Evolutionary conservation across 2,113 vertebrate species (phyloP), one percentile per base, ranked within the genome.

Genomic region (Bothrops jararaca): DNA sequence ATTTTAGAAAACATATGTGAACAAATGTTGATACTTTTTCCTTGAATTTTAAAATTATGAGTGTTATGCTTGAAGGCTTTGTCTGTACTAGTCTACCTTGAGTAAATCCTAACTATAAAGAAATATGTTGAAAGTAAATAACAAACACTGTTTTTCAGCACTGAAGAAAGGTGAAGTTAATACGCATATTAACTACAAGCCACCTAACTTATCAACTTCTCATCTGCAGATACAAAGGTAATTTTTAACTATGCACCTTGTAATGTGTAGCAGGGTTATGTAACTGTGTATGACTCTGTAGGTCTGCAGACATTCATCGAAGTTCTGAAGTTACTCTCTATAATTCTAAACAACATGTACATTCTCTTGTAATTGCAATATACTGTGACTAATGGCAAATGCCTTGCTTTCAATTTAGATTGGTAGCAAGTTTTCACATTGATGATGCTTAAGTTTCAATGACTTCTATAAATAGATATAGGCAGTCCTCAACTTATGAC

Each of bases 221-320:
- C 94, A 98, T 94, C 94, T 97, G 88, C 93, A 97, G 92, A 98
- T 98, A n/a, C 95, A 96, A 87, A 97, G 98, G 98, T 98, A 97
- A 96, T 5, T 15, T 56, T n/a, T 3, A 92, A 9, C 0, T 20
- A 39, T 91, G 69, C 2, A 58, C 74, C 92, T 15, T 53, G 39
- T 23, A 39, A n/a, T 69, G 29, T 74, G 29, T 52, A 86, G 13
- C 34, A 85, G 23, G 34, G 50, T 15, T 54, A 13, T 29, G n/a
- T 39, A 52, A 10, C 34, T 22, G 56, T n/a, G 29, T 74, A 74
- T 34, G 39, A 54, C 20, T 74, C 10, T 39, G 18, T 34, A 85
- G 90, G 29, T 23, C 7, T 85, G 50, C 10, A 53, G 23, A 7
- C 34, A 3, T 24, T 26, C 5, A 54, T 91, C 1, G 24, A 53